Evolutionary conservation across 2,113 vertebrate species (phyloP).

Genomic region (Ahaetulla prasina): DNA sequence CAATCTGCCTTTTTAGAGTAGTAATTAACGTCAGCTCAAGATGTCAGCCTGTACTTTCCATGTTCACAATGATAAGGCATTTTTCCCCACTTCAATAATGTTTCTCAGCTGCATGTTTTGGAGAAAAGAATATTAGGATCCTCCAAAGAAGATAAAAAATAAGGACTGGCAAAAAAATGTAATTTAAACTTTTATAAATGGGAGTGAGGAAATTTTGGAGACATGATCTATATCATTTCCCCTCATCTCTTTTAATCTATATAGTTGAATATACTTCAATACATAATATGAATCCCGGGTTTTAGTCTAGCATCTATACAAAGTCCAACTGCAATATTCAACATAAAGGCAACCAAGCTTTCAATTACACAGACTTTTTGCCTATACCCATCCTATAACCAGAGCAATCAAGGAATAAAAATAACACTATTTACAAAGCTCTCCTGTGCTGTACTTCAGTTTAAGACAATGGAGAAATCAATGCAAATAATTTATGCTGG

Average conservation of each 20-base stretch:
- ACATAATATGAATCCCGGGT: background rate
- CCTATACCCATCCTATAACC: background rate
- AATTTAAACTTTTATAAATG: background rate
- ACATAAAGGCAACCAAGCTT: background rate
- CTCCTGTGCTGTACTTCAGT: background rate
- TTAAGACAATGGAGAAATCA: background rate
- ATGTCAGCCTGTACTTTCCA: background rate
- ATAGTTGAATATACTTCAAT: background rate
- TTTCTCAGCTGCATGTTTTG: background rate
- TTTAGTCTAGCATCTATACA: background rate
- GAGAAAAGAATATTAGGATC: background rate
- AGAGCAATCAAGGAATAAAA: background rate
- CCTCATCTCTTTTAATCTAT: background rate
- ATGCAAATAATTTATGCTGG: background rate
- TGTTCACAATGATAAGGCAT: background rate
- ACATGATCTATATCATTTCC: background rate
- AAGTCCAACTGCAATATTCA: background rate
- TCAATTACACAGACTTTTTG: background rate
- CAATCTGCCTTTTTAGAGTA: background rate
- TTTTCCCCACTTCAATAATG: background rate
- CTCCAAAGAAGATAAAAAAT: background rate
- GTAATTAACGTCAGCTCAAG: background rate
- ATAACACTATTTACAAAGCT: background rate
- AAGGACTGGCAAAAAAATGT: background rate
- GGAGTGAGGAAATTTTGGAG: background rate